Evolutionary conservation across 2,113 vertebrate species (phyloP).

Genomic region (Nibea albiflora): DNA sequence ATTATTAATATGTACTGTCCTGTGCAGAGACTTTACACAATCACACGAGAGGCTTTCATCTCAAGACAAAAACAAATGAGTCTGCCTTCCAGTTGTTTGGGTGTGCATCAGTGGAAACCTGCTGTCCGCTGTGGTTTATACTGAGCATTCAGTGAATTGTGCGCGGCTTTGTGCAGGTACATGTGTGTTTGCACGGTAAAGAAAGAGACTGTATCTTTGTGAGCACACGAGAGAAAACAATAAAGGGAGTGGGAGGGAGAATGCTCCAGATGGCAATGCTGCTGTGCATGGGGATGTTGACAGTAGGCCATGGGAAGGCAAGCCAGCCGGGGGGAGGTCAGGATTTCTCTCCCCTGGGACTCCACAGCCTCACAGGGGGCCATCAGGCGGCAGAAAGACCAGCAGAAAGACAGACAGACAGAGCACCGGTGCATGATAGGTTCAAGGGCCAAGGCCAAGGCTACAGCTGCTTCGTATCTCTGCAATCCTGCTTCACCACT

Average conservation of each 20-base stretch:
- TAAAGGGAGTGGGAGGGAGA: conserved; percentile 41
- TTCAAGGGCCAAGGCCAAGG: conserved; percentile 34
- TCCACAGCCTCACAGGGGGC: conserved; percentile 19
- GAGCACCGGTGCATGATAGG: conserved; percentile 32
- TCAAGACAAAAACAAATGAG: conserved; percentile 65
- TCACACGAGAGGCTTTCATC: conserved; percentile 62
- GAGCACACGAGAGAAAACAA: conserved; percentile 51
- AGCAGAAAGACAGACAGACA: conserved; percentile 28
- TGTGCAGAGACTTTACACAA: conserved; percentile 45
- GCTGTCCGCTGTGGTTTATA: conserved; percentile 45
- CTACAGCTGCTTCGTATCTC: conserved; percentile 43
- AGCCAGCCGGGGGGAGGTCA: conserved; percentile 70
- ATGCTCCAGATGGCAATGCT: conserved; percentile 66
- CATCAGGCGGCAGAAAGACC: conserved; percentile 32
- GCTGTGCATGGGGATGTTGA: conserved; percentile 58
- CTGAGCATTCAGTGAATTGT: conserved; percentile 19
- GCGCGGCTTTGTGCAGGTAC: neutral
- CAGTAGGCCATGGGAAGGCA: conserved; percentile 46
- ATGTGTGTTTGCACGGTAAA: conserved; percentile 21
- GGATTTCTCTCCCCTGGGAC: conserved; percentile 49
- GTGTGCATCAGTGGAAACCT: conserved; percentile 56
- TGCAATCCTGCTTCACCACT: neutral
- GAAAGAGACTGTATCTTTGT: conserved; percentile 47
- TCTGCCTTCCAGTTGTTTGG: conserved; percentile 63
- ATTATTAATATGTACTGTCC: conserved; percentile 67